These are phyloP conservation scores for Dyspetes luteomarginatus DNA, from an alignment of 2,888 invertebrate genomes.

Conservation along the genomic window DNA sequence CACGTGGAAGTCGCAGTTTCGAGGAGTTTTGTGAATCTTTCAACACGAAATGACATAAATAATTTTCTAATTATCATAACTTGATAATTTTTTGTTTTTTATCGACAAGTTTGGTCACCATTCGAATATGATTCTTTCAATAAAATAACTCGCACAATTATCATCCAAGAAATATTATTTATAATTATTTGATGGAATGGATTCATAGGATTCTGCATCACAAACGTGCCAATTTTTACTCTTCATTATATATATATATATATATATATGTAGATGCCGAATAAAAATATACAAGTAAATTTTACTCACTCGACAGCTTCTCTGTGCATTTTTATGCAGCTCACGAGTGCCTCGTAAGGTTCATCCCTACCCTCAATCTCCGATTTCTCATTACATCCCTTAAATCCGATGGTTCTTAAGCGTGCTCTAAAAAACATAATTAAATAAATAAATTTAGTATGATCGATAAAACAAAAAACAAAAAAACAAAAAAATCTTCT, in stretches of 20 bases:
- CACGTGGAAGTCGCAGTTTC: slow-evolving; percentile 39
- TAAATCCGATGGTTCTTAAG: slow-evolving; percentile 41
- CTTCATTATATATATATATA: too few relatives aligned
- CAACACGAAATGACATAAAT: background rate
- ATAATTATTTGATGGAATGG: too few relatives aligned
- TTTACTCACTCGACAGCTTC: slow-evolving; percentile 54
- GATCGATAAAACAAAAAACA: too few relatives aligned
- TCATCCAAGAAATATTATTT: too few relatives aligned
- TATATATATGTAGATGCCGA: too few relatives aligned
- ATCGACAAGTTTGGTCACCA: background rate
- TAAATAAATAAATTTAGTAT: too few relatives aligned
- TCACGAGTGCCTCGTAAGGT: slow-evolving; percentile 39
- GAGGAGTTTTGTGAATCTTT: slow-evolving; percentile 40
- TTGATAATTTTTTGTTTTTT: background rate
- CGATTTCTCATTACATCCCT: background rate
- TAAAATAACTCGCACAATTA: too few relatives aligned
- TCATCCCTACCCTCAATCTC: background rate
- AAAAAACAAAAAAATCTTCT: too few relatives aligned
- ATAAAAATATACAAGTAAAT: background rate
- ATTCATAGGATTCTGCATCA: too few relatives aligned
- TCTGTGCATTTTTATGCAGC: slow-evolving; percentile 55
- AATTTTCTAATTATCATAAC: too few relatives aligned
- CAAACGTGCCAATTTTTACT: too few relatives aligned
- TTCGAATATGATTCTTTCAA: too few relatives aligned
- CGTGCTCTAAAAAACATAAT: slow-evolving; percentile 41